Conservation (phyloP, 2,113 vertebrate genomes). For the Oplegnathus fasciatus region DNA sequence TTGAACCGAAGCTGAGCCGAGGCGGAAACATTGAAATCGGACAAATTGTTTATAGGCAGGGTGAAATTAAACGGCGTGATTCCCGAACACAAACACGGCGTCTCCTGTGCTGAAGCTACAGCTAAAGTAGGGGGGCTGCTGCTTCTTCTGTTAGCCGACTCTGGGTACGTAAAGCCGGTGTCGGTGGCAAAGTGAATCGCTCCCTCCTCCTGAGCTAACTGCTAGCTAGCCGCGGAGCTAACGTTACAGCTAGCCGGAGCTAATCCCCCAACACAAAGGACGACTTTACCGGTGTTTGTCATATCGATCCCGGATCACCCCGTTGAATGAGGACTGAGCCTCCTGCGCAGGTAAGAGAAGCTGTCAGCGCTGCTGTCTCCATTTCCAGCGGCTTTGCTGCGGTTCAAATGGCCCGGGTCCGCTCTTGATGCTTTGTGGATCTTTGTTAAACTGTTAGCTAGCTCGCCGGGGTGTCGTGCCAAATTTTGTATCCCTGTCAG, state of each 20-base stretch:
- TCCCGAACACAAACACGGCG: fast-evolving
- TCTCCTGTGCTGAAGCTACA: background rate
- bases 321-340: conserved; percentile 77
- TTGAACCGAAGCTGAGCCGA: conserved; percentile 72
- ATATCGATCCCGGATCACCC: conserved; percentile 24
- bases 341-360: conserved; percentile 71
- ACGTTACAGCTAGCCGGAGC: conserved; percentile 64
- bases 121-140: background rate
- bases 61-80: background rate
- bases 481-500: conserved; percentile 1
- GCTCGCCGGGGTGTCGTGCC: conserved; percentile 54
- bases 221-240: conserved; percentile 77
- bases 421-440: conserved; percentile 16
- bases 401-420: background rate
- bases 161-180: conserved; percentile 68
- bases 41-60: background rate
- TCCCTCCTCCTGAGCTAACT: conserved; percentile 66
- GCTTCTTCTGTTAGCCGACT: conserved; percentile 35
- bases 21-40: conserved; percentile 74
- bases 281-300: conserved; percentile 41
- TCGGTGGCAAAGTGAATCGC: conserved; percentile 61
- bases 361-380: conserved; percentile 38
- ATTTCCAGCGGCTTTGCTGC: background rate
- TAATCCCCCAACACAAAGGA: conserved; percentile 73
- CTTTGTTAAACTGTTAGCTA: conserved; percentile 73